A percentile compares a stretch with the other conserved stretches of the same genome.
phyloP scores from a whole-genome alignment of 1,140 invertebrate species.

The Drosophila nannoptera region DNA sequence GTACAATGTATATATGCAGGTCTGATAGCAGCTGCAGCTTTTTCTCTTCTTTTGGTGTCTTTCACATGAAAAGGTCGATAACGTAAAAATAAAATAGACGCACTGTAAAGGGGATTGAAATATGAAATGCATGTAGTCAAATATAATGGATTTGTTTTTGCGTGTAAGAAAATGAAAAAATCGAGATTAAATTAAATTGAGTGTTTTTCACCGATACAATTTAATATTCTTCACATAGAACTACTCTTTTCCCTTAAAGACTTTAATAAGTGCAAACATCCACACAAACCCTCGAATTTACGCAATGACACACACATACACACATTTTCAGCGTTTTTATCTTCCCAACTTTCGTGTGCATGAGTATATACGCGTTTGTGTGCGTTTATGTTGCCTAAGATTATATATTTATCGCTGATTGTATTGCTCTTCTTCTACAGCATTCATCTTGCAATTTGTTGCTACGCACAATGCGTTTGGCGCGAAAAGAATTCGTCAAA shows the following conservation, averaged over 20 bases:
- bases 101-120: constrained; percentile 26
- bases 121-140: constrained; percentile 5
- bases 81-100: constrained; percentile 17
- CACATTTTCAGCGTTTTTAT: constrained; percentile 4
- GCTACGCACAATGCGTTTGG: constrained; percentile 52
- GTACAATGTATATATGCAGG: not conserved
- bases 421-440: not conserved
- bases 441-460: constrained; percentile 15
- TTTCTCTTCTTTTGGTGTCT: constrained; percentile 20
- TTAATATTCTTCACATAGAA: no score
- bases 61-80: constrained; percentile 33
- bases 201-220: no score
- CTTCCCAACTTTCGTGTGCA: constrained; percentile 5
- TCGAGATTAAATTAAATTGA: not conserved
- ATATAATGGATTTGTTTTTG: not conserved
- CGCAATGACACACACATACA: not conserved
- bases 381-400: constrained; percentile 25
- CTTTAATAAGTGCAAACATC: not conserved
- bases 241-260: no score
- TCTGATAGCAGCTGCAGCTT: constrained; percentile 34
- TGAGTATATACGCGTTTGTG: constrained; percentile 10
- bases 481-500: constrained; percentile 38
- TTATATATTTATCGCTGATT: constrained; percentile 33
- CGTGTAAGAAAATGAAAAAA: not conserved
- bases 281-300: no score